Evolutionary conservation across 1,140 invertebrate genomes (phyloP).

Genomic region (Sycophila sp.): DNA sequence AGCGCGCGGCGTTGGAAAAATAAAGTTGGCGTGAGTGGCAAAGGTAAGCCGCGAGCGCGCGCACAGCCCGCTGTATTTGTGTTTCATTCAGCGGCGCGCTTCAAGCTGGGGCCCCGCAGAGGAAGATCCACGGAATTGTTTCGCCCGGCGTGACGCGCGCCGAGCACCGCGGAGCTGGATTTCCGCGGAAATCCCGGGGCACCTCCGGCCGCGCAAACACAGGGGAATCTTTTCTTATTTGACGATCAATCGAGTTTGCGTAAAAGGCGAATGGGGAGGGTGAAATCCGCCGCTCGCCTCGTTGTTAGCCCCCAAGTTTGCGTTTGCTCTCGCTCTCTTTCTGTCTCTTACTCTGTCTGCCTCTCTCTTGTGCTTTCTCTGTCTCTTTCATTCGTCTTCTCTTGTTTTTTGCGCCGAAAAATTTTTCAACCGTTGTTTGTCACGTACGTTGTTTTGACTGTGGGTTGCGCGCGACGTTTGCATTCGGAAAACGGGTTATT

Average conservation of each 20-base stretch:
- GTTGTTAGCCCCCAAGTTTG: background rate
- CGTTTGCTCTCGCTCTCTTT: background rate
- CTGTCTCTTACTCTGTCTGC: too few species aligned
- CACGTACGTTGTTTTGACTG: too few species aligned
- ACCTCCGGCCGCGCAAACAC: too few species aligned
- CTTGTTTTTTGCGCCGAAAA: too few species aligned
- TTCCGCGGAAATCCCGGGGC: background rate
- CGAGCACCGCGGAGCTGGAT: background rate
- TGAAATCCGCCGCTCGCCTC: background rate
- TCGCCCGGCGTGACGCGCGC: background rate
- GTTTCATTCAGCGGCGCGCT: slow-evolving; percentile 24
- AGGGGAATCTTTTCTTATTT: slow-evolving; percentile 17
- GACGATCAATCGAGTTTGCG: slow-evolving; percentile 19
- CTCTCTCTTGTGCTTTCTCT: too few species aligned
- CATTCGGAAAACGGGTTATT: too few species aligned
- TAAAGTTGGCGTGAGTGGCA: background rate
- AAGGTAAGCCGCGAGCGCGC: background rate
- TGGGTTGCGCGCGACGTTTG: too few species aligned
- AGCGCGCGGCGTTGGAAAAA: background rate
- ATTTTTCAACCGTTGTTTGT: background rate
- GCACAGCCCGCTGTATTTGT: slow-evolving; percentile 12
- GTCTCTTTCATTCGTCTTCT: too few species aligned
- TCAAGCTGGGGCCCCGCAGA: background rate
- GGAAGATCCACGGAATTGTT: slow-evolving; percentile 20
- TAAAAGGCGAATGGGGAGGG: background rate